Percentiles rank a stretch among this genome's conserved stretches.
These are phyloP conservation scores for Smutsia temminckii DNA, from an alignment of 2,797 vertebrate species.

Conservation along the genomic window DNA sequence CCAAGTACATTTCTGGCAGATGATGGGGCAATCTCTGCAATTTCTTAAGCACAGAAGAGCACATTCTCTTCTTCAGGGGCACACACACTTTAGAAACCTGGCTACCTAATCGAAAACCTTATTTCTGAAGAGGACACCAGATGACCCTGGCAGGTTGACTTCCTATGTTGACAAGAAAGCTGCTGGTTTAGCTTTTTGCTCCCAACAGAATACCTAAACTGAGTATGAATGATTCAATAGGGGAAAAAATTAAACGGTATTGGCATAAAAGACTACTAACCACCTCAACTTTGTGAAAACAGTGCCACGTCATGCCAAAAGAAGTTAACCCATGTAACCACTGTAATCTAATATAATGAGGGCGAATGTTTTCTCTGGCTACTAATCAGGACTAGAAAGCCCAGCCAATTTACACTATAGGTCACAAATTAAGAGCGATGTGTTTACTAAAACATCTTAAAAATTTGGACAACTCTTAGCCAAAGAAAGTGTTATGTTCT, in stretches of 20 bases:
- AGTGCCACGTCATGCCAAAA: constrained; percentile 48
- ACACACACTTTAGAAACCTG: not conserved
- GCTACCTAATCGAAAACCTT: not conserved
- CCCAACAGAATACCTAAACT: constrained; percentile 29
- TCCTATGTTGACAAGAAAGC: constrained; percentile 38
- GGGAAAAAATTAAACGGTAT: constrained; percentile 42
- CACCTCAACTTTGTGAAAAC: constrained; percentile 32
- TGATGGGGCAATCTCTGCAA: constrained; percentile 42
- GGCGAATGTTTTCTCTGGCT: constrained; percentile 63
- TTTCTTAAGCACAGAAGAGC: not conserved
- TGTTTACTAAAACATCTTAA: constrained; percentile 32
- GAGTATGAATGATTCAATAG: constrained; percentile 59
- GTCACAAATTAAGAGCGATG: constrained; percentile 34
- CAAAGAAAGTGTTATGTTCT: not conserved
- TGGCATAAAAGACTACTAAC: constrained; percentile 50
- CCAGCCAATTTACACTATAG: constrained; percentile 35
- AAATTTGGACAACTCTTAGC: not conserved
- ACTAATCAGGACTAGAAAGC: constrained; percentile 33
- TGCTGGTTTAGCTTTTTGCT: constrained; percentile 53
- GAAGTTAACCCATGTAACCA: constrained; percentile 58
- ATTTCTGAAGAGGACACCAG: not conserved
- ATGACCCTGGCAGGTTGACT: not conserved
- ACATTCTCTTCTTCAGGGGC: constrained; percentile 32
- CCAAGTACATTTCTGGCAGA: constrained; percentile 72
- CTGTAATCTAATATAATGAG: constrained; percentile 50